Conservation (phyloP, 2,888 invertebrate genomes). For the Ischnus inquisitorius region DNA sequence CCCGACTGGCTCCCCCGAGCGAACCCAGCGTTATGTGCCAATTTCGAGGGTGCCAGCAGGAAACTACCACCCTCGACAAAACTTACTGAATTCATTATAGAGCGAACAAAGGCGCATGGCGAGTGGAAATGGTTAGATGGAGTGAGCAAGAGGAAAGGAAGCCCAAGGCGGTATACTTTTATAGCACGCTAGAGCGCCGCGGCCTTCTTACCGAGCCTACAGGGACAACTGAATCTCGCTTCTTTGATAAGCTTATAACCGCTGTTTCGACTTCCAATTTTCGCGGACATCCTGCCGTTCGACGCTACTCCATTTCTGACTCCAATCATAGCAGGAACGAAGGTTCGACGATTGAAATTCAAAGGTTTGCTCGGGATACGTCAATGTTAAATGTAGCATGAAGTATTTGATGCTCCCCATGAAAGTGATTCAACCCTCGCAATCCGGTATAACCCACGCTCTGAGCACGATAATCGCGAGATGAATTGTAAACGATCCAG, state of each 20-base stretch:
- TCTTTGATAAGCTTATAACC: constrained; percentile 65
- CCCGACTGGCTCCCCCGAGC: constrained; percentile 70
- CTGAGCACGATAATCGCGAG: no score
- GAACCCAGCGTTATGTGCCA: constrained; percentile 76
- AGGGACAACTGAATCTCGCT: constrained; percentile 63
- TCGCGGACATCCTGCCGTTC: constrained; percentile 32
- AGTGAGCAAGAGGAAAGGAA: constrained; percentile 71
- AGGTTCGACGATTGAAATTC: constrained; percentile 4
- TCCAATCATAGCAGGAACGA: not conserved
- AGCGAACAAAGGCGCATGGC: constrained; percentile 81
- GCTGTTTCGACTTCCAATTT: constrained; percentile 59
- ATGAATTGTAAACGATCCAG: no score
- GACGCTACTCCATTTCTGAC: constrained; percentile 16
- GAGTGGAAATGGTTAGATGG: constrained; percentile 54
- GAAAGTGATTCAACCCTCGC: not conserved
- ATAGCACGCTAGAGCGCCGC: constrained; percentile 59
- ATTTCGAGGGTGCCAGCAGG: constrained; percentile 84
- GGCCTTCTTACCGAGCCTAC: constrained; percentile 48
- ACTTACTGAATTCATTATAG: constrained; percentile 84
- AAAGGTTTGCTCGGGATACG: not conserved
- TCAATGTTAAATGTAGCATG: not conserved
- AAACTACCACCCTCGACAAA: constrained; percentile 84
- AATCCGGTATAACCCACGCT: not conserved
- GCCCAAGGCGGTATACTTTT: constrained; percentile 80
- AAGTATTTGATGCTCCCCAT: not conserved